Base-by-base conservation (phyloP, 1,140 invertebrate species). In the Drosophila rhopaloa region DNA sequence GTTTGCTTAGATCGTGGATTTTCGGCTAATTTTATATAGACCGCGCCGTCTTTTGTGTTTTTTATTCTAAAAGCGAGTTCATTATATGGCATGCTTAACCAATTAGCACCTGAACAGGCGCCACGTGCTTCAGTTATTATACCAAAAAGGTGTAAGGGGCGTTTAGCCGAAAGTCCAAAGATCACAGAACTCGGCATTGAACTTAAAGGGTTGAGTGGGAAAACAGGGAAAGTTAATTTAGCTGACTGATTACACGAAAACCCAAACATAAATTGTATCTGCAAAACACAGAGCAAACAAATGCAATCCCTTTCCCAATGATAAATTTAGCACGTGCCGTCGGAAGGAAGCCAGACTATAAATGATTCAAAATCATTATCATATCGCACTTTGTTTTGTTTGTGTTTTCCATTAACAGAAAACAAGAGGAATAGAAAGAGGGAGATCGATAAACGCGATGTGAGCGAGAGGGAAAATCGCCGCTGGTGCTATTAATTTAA, bases 341-440 rank as follows among this genome's bases (percentile, higher is more conserved):
- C 54, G 63, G 51, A 59, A 43, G 53, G 57, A 76, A 72, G 54
- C 43, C 68, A 60, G 79, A 63, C 75, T 38, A 71, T 62, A 59
- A 84, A 84, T 76, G 76, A 79, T 63, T 76, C 66, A 51, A 51
- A 84, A 60, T 80, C 56, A 85, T 80, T 76, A 84, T 83, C 76
- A 84, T 72, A 84, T 76, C 54, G 46, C 46, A 51, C 56, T 78
- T 65, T 65, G 47, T 79, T 75, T 70, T 79, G 62, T 62, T 68
- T 79, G 59, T 48, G 32, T 57, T 54, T 79, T 16, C 74, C 62
- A 71, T 65, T 43, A 76, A 44, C 55, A 55, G 55, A 29, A 55
- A 55, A 67, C 37, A 54, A 59, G 46, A 14, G 41, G 4, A 27
- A 37, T 32, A 41, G 38, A 27, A 14, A 11, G 43, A 13, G 32